Base-by-base conservation (phyloP, 2,113 vertebrate species). In the Dryoscopus gambensis region DNA sequence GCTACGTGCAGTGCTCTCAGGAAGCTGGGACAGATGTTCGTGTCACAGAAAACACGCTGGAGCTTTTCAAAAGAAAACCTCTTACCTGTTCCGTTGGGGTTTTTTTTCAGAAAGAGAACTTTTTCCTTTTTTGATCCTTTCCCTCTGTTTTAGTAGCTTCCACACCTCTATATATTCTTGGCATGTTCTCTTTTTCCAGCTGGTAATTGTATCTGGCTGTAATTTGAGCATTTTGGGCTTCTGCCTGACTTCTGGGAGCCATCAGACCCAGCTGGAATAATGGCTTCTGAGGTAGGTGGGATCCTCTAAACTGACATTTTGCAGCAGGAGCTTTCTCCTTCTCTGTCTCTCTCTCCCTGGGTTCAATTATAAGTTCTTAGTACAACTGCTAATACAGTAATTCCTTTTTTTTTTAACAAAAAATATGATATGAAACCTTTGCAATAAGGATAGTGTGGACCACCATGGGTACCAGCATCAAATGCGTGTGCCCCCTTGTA, bases 1-100 rank as follows among this genome's bases (percentile, higher is more conserved):
- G 59, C 19, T 39, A 59, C 0, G 1, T 0, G 2, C 2, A 7
- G 33, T 5, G 5, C 21, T 50, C 33, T 76, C 28, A n/a, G 82
- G 42, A 87, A 94, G 12, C 63, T 88, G 56, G 46, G 22, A 52
- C 75, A 88, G 59, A 84, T 44, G 31, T 21, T 50, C 0, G 0
- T 23, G 84, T 44, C 63, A 70, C 3, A 5, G 22, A 56, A 55
- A 96, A 52, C 33, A 65, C 73, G 21, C 10, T 60, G 75, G 60
- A 24, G 25, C 68, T 62, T 64, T 92, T 88, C 47, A 80, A n/a
- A 70, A 24, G 19, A 30, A 89, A 77, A 46, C 8, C 4, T 79
- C 35, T 39, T 77, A 42, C 30, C 10, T 64, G 10, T 25, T 35
- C n/a, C 63, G 10, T 22, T 46, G 31, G 55, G 2, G 0, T 5